Base-by-base conservation (phyloP, 2,113 vertebrate species). In the Pyrgilauda ruficollis region DNA sequence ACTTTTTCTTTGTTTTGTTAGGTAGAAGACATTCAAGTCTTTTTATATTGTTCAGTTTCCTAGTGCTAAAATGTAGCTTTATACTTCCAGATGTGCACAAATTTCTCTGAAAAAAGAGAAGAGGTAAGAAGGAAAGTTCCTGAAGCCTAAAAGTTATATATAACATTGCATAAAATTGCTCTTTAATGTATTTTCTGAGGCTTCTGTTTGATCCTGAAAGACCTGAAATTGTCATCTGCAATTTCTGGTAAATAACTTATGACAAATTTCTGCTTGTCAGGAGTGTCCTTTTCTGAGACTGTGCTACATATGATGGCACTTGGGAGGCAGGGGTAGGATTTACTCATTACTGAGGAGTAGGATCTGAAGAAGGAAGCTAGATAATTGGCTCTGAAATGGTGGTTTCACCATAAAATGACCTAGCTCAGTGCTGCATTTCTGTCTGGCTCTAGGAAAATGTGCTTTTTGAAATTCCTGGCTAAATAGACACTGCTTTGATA, bases 161-260 rank as follows among this genome's bases (percentile, higher is more conserved):
- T 79, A 92, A 52, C 19, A 41, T 24, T 72, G 37, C 24, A 81
- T 43, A 56, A 88, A 94, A 75, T 62, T 66, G 23, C 5, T 77
- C n/a, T 84, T 77, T 64, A 89, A 77, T 43, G n/a, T 43, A 67
- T 90, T 91, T 94, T 89, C 47, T 75, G 26, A 43, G 16, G 27
- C 19, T 31, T 89, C 85, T 93, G 50, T 87, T 94, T 89, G 78
- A 93, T 91, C 78, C 74, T 87, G 30, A 91, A 87, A 88, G 56
- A 80, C 27, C 12, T 90, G 49, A 90, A 95, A 87, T 61, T 61
- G n/a, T 49, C 28, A 39, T 70, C 26, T 87, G 81, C 68, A 62
- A 22, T 84, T 93, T 87, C 92, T 92, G 39, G 27, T 84, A 86
- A 95, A 90, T 72, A 96, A 92, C 10, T 84, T 68, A 44, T 82